Base-by-base conservation (phyloP, 2,113 vertebrate genomes). In the Prochilodus magdalenae region DNA sequence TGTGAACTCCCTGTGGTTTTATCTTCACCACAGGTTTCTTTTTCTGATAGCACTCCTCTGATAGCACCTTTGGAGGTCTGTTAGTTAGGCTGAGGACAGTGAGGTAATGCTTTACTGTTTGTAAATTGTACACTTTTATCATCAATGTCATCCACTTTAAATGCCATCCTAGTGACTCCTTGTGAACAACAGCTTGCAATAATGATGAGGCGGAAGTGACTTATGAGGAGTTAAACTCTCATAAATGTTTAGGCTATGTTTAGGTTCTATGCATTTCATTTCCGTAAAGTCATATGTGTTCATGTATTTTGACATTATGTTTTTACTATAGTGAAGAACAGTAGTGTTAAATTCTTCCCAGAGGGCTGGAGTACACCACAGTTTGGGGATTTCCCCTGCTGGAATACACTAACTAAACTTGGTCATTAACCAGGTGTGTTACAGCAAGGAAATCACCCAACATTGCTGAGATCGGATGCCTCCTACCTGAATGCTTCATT, bases 31-130 rank as follows among this genome's bases (percentile, higher is more conserved):
- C n/a, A 51, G 74, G 30, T 59, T 73, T 81, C 40, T 77, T 33
- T 67, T 60, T 30, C 80, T 85, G 84, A 86, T 82, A 79, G 66
- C 72, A 59, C 72, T 74, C 49, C 40, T 80, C 60, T 86, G 60
- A 81, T 66, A 40, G 22, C 4, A 20, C 10, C 16, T 81, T 18
- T 16, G 12, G n/a, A 74, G 27, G 22, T 40, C 49, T 40, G 15
- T 44, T 74, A 24, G 53, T 60, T 75, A 40, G 33, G 73, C 30
- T 62, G 30, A 44, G 57, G 6, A 14, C 26, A 59, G 51, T 59
- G 16, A 55, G 16, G n/a, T 81, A 22, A 81, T 36, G 44, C 14
- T 27, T 33, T 44, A 51, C 40, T 40, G 60, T 22, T 66, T 66
- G 14, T 66, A 16, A 65, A 40, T 53, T 15, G 0, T 53, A 73